Evolutionary conservation across 2,888 invertebrate genomes (phyloP), one percentile per base, ranked within the genome.

Genomic region (Drosophila percnosoma): DNA sequence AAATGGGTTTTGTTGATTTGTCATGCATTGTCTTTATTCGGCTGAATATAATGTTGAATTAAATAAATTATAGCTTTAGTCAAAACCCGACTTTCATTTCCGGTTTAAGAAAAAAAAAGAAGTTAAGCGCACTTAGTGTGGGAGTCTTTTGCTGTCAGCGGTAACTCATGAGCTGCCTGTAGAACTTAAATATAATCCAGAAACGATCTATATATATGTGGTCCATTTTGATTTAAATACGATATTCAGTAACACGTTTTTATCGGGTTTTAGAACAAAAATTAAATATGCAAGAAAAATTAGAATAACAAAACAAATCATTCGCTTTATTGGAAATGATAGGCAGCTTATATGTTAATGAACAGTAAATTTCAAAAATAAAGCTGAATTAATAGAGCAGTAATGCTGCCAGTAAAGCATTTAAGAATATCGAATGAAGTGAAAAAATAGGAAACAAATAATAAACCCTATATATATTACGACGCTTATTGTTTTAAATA

Each of bases 1-100:
- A 82, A 89, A 87, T 87, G 84, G 82, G 73, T 48, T 54, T 54
- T 74, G 73, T 81, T 73, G 75, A 75, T 83, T 84, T 72, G 84
- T 67, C 82, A 73, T 63, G 74, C 74, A 75, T 86, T 88, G 75
- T 74, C 89, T 84, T 83, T 83, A 89, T 85, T 79, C 84, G 89
- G 84, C 62, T 67, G 65, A 54, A 85, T 74, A 81, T 75, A 83
- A 81, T 87, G 72, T 67, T 63, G 68, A 78, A 80, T 87, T 87
- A 78, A 83, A 87, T 87, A 84, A 89, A 89, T 87, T 78, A 81
- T 87, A 74, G 72, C 84, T 55, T 63, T 68, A 63, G 27, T 34
- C 31, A 11, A 29, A 75, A 84, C 70, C 52, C 53, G 73, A 89
- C 89, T 85, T 85, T 85, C 87, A 85, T 85, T 85, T 85, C 84